Conservation (phyloP, 2,113 vertebrate genomes). For the Actenoides lindsayi region DNA sequence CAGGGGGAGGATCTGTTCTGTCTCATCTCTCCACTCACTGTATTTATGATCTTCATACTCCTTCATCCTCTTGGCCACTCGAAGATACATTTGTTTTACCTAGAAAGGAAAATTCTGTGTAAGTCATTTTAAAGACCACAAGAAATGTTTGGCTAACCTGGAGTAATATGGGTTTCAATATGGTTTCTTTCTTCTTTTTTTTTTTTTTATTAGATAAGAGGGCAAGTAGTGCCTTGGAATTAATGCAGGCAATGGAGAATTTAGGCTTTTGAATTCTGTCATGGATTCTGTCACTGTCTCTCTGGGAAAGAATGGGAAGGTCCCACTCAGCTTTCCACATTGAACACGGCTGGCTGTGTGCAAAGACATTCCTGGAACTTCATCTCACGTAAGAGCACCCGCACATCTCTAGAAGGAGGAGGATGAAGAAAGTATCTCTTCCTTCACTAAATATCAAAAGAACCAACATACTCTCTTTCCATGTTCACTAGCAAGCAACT, state of each 20-base stretch:
- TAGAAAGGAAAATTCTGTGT: constrained; percentile 40
- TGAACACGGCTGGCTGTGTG: neutral
- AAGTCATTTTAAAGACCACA: neutral
- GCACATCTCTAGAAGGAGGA: neutral
- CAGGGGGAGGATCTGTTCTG: constrained; percentile 68
- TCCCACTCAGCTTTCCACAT: neutral
- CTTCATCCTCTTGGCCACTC: constrained; percentile 78
- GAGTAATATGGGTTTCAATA: neutral
- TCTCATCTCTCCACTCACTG: constrained; percentile 73
- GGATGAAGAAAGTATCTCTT: neutral
- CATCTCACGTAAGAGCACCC: neutral
- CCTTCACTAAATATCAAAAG: neutral
- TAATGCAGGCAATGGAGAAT: neutral
- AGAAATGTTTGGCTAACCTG: neutral
- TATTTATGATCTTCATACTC: constrained; percentile 83
- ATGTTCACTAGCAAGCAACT: constrained; percentile 77
- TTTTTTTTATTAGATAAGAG: neutral
- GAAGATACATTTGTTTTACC: constrained; percentile 83
- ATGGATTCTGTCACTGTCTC: neutral
- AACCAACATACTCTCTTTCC: constrained; percentile 74
- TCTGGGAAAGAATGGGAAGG: neutral
- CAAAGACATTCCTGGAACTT: neutral
- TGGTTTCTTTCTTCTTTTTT: accelerated
- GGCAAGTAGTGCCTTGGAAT: neutral
- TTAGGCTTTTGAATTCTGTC: neutral